A percentile compares a stretch with the other conserved stretches of the same genome.
Evolutionary conservation across 2,888 invertebrate genomes (phyloP).

Genomic region (Glomeris marginata): DNA sequence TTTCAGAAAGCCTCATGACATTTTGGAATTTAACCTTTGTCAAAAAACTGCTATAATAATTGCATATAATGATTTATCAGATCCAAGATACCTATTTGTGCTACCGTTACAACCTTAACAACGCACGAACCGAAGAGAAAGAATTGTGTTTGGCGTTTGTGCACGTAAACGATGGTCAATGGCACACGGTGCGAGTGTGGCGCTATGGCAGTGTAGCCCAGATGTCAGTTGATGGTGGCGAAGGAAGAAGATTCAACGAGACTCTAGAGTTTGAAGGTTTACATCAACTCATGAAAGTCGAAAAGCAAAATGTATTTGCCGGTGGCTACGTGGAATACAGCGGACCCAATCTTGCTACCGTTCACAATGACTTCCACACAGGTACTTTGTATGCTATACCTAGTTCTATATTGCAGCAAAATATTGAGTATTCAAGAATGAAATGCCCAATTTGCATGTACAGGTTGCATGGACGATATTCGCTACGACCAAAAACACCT

Average conservation of each 20-base stretch:
- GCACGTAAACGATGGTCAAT: constrained; percentile 86
- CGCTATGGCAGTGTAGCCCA: constrained; percentile 86
- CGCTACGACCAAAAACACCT: constrained; percentile 87
- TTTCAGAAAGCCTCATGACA: no score
- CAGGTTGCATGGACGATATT: constrained; percentile 65
- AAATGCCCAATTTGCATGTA: constrained; percentile 5
- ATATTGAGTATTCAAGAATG: no score
- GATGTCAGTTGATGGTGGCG: constrained; percentile 84
- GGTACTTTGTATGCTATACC: constrained; percentile 43
- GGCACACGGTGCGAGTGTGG: constrained; percentile 86
- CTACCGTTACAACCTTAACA: constrained; percentile 86
- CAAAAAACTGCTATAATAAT: neutral
- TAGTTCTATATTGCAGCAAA: no score
- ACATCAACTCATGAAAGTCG: constrained; percentile 82
- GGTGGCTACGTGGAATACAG: constrained; percentile 93
- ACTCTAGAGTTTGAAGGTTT: constrained; percentile 68
- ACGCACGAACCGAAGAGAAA: constrained; percentile 72
- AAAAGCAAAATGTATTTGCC: constrained; percentile 86
- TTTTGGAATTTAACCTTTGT: neutral
- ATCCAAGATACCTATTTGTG: constrained; percentile 78
- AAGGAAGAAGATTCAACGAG: constrained; percentile 83
- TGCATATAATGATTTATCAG: constrained; percentile 31
- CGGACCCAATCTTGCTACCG: constrained; percentile 82
- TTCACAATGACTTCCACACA: constrained; percentile 87
- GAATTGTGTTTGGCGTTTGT: constrained; percentile 81